phyloP scores from a whole-genome alignment of 2,888 invertebrate genomes.

The Lamellibrachia columna region DNA sequence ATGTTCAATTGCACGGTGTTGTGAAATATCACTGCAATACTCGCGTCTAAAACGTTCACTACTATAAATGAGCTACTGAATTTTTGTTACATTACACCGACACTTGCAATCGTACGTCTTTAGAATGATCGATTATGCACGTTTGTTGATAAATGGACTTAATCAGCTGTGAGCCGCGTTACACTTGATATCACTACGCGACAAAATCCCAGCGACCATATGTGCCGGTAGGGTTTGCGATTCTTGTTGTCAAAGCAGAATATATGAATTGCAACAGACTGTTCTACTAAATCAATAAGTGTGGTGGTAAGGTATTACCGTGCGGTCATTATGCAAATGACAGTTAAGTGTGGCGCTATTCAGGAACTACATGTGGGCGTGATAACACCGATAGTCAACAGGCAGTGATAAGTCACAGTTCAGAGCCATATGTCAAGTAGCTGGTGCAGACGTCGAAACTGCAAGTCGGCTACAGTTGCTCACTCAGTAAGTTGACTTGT shows the following conservation, averaged over 20 bases:
- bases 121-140: not conserved
- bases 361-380: slow-evolving; percentile 1
- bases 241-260: not conserved
- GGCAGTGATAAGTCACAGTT: slow-evolving; percentile 1
- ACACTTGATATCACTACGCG: not conserved
- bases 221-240: not conserved
- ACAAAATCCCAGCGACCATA: not conserved
- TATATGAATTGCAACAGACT: not conserved
- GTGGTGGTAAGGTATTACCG: not conserved
- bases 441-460: not conserved
- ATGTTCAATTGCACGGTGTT: not conserved
- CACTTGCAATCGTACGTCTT: not conserved
- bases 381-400: slow-evolving; percentile 5
- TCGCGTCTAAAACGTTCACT: not conserved
- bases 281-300: not conserved
- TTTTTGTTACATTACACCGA: not conserved
- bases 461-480: not conserved
- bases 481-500: not conserved
- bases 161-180: not conserved
- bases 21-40: not conserved
- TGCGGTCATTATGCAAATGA: not conserved
- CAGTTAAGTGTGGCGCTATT: not conserved
- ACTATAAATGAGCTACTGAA: not conserved
- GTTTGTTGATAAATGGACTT: not conserved
- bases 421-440: slow-evolving; percentile 16